These are phyloP conservation scores for Halocaridina rubra DNA, from an alignment of 2,888 invertebrate species.

Conservation along the genomic window DNA sequence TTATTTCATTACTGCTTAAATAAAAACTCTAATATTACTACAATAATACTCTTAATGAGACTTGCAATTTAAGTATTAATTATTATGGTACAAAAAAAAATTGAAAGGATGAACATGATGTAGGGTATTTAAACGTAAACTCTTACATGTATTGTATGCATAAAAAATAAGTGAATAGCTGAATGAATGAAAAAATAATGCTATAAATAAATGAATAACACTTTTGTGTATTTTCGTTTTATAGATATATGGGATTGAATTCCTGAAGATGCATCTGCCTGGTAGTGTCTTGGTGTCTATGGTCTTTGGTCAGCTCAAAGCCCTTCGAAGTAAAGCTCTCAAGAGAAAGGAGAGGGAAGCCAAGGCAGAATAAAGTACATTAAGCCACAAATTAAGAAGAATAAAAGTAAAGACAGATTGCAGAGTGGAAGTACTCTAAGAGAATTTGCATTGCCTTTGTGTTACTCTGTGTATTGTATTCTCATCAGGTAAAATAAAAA, in stretches of 20 bases:
- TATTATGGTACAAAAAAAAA: neutral
- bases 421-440: too few species aligned
- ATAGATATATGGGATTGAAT: conserved; percentile 34
- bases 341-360: conserved; percentile 13
- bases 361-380: neutral
- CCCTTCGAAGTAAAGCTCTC: neutral
- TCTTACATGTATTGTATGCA: neutral
- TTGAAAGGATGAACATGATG: neutral
- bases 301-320: conserved; percentile 12
- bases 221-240: neutral
- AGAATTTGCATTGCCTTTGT: too few species aligned
- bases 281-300: conserved; percentile 17
- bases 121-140: neutral
- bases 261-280: conserved; percentile 16
- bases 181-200: too few species aligned
- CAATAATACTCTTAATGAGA: neutral
- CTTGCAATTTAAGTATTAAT: neutral
- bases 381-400: too few species aligned
- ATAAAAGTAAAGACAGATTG: too few species aligned
- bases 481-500: too few species aligned
- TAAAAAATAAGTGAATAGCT: too few species aligned
- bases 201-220: too few species aligned
- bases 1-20: too few species aligned
- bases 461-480: too few species aligned
- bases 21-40: too few species aligned